Conservation (phyloP, 2,113 vertebrate species). For the Xenus cinereus region DNA sequence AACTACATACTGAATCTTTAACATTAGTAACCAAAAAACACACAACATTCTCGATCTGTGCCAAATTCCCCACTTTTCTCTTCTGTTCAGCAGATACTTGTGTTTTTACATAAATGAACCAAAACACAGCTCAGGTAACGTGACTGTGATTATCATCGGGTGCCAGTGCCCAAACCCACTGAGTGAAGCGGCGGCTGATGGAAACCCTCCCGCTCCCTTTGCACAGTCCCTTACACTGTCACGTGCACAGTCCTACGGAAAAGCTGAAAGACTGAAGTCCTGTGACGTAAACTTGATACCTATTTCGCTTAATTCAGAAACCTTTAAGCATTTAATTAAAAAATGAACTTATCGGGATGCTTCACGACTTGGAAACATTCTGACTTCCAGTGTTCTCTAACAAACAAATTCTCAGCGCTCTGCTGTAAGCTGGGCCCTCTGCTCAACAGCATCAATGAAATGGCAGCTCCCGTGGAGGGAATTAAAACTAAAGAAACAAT, state of each 20-base stretch:
- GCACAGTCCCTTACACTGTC: not conserved
- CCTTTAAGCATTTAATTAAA: not conserved
- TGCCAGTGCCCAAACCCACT: not conserved
- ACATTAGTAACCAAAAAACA: not conserved
- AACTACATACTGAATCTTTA: not conserved
- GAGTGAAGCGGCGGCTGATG: not conserved
- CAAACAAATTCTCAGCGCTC: not conserved
- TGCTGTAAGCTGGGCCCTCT: not conserved
- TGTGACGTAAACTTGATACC: not conserved
- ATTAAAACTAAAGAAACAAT: not conserved
- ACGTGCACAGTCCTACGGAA: not conserved
- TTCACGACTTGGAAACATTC: not conserved
- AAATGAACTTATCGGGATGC: not conserved
- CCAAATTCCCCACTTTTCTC: not conserved
- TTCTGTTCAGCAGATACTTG: not conserved
- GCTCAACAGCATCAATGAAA: not conserved
- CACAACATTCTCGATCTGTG: not conserved
- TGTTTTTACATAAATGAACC: not conserved
- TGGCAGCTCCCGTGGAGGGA: not conserved
- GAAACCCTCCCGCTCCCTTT: not conserved
- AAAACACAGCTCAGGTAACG: not conserved
- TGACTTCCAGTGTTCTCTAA: not conserved
- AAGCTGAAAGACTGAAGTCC: not conserved
- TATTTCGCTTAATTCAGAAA: not conserved
- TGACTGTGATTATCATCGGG: not conserved